Percentiles rank a stretch among this genome's conserved stretches.
Evolutionary conservation across 2,888 invertebrate species (phyloP).

Genomic region (Luperina testacea): DNA sequence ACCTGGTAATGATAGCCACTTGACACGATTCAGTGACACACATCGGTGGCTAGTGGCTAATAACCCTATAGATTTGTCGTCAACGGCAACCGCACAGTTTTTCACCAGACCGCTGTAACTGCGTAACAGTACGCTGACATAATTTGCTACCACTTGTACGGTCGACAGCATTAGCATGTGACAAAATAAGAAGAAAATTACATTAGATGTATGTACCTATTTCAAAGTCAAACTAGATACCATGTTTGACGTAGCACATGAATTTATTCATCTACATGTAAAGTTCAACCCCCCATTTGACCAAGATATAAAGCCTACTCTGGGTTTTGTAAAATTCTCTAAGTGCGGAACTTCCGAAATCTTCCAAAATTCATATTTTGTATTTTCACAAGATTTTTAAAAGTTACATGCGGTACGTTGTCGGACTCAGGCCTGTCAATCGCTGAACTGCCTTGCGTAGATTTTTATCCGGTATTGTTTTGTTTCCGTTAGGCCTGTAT

Average conservation of each 20-base stretch:
- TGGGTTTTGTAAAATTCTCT: neutral
- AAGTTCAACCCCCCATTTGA: neutral
- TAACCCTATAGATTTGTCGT: conserved; percentile 63
- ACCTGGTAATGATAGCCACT: conserved; percentile 52
- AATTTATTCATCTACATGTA: neutral
- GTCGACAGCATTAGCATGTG: conserved; percentile 39
- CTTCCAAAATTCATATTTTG: neutral
- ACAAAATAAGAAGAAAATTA: conserved; percentile 7
- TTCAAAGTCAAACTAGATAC: neutral
- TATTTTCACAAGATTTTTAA: neutral
- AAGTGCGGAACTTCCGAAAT: neutral
- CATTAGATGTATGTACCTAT: neutral
- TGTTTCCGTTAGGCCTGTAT: neutral
- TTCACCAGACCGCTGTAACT: conserved; percentile 56
- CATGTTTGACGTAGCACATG: neutral
- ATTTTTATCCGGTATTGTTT: neutral
- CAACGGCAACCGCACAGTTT: conserved; percentile 63
- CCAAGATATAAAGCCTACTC: neutral
- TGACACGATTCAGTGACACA: conserved; percentile 56
- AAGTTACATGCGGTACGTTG: too few relatives aligned
- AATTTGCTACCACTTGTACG: conserved; percentile 59
- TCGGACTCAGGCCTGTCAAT: neutral
- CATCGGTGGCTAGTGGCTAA: conserved; percentile 52
- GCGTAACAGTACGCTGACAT: conserved; percentile 70
- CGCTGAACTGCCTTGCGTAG: neutral